Evolutionary conservation across 2,113 vertebrate species (phyloP).

Genomic region (Promerops cafer): DNA sequence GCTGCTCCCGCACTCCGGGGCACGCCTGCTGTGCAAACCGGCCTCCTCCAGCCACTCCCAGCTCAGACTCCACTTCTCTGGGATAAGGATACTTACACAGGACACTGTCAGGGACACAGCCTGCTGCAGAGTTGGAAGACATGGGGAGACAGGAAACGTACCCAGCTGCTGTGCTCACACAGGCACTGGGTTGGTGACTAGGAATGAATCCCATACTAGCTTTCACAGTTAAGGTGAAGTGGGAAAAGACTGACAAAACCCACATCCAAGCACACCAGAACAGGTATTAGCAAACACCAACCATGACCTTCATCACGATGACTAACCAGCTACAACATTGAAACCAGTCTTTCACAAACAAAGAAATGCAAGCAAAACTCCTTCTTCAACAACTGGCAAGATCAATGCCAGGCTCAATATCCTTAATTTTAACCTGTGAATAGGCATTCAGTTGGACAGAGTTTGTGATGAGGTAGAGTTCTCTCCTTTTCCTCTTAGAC

Average conservation of each 20-base stretch:
- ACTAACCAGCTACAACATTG: neutral
- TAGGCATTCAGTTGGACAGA: neutral
- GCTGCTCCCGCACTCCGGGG: fast-evolving
- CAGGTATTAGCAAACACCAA: neutral
- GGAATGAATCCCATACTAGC: neutral
- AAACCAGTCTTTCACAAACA: neutral
- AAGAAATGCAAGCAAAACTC: neutral
- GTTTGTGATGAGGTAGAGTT: neutral
- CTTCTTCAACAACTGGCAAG: neutral
- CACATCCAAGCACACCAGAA: neutral
- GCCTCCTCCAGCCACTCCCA: neutral
- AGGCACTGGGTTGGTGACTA: neutral
- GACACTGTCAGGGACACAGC: neutral
- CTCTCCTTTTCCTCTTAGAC: neutral
- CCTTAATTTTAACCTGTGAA: neutral
- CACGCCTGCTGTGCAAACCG: neutral
- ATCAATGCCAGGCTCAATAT: neutral
- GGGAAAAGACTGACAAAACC: neutral
- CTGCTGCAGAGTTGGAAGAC: neutral
- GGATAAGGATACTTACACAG: neutral
- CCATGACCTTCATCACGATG: fast-evolving
- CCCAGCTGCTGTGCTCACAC: neutral
- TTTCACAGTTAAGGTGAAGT: neutral
- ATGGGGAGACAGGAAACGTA: fast-evolving
- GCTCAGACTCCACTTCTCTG: neutral